A percentile compares a stretch with the other conserved stretches of the same genome.
These are phyloP conservation scores for Clarias magur DNA, from an alignment of 2,113 vertebrate species.

Conservation along the genomic window DNA sequence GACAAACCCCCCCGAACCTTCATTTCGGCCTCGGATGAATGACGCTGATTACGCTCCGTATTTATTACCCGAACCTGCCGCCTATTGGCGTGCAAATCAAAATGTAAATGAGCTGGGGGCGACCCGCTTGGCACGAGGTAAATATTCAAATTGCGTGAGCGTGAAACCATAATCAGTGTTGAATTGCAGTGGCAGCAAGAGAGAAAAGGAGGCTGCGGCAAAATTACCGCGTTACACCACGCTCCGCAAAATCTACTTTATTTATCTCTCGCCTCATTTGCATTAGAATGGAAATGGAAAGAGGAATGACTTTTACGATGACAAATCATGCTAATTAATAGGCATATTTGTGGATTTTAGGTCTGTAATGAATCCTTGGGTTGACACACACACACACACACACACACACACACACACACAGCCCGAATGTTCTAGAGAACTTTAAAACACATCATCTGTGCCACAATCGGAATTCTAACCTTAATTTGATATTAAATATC, in stretches of 20 bases:
- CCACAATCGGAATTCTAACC: not conserved
- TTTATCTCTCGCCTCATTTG: constrained; percentile 59
- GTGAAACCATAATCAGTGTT: constrained; percentile 66
- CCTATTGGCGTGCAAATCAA: constrained; percentile 69
- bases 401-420: not conserved
- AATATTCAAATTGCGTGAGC: constrained; percentile 69
- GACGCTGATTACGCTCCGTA: constrained; percentile 65
- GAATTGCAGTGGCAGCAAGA: constrained; percentile 52
- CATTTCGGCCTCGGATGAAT: constrained; percentile 65
- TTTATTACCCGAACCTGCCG: constrained; percentile 64
- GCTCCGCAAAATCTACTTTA: constrained; percentile 58
- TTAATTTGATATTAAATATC: constrained; percentile 1
- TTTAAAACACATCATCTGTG: constrained; percentile 5
- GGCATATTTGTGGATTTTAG: constrained; percentile 53
- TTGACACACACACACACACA: not conserved
- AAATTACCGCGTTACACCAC: constrained; percentile 56
- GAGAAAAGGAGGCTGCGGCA: constrained; percentile 20
- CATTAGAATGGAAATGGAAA: constrained; percentile 57
- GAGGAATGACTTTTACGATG: constrained; percentile 52
- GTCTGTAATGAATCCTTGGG: constrained; percentile 23
- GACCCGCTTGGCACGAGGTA: constrained; percentile 61
- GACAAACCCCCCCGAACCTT: constrained; percentile 57
- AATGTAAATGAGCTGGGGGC: constrained; percentile 68
- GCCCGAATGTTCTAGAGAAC: not conserved
- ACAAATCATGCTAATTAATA: constrained; percentile 64